Evolutionary conservation across 2,797 vertebrate genomes (phyloP).

Genomic region (Malurus leucopterus): DNA sequence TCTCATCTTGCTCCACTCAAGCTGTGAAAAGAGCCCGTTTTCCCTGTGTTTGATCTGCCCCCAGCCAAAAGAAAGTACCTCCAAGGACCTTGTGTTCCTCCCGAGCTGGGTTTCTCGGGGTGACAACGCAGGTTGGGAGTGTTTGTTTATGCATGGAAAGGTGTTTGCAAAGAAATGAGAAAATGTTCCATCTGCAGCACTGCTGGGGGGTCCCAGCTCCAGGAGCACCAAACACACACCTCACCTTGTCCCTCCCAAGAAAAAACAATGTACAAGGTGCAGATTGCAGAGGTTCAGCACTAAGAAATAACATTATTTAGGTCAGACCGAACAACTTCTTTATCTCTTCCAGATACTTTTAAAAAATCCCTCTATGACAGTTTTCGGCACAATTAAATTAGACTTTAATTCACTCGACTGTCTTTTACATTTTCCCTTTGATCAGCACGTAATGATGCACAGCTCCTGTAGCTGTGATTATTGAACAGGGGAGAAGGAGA

Average conservation of each 20-base stretch:
- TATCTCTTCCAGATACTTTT: not conserved
- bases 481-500: not conserved
- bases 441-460: slow-evolving; percentile 15
- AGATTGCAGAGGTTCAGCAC: not conserved
- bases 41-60: not conserved
- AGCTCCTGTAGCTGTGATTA: slow-evolving; percentile 19
- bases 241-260: not conserved
- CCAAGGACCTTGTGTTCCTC: not conserved
- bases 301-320: not conserved
- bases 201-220: rapidly evolving
- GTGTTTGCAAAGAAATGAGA: not conserved
- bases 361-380: slow-evolving; percentile 16
- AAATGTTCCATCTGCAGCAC: not conserved
- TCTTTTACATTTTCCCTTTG: slow-evolving; percentile 44
- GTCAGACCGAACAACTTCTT: slow-evolving; percentile 10
- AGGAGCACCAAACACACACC: not conserved
- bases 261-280: not conserved
- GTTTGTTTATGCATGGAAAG: not conserved
- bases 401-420: slow-evolving; percentile 40
- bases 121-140: not conserved
- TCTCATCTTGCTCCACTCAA: not conserved
- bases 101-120: not conserved
- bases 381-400: slow-evolving; percentile 50
- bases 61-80: not conserved
- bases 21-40: not conserved